These are phyloP conservation scores for Teleogryllus oceanicus DNA, from an alignment of 2,888 invertebrate species.

Conservation along the genomic window DNA sequence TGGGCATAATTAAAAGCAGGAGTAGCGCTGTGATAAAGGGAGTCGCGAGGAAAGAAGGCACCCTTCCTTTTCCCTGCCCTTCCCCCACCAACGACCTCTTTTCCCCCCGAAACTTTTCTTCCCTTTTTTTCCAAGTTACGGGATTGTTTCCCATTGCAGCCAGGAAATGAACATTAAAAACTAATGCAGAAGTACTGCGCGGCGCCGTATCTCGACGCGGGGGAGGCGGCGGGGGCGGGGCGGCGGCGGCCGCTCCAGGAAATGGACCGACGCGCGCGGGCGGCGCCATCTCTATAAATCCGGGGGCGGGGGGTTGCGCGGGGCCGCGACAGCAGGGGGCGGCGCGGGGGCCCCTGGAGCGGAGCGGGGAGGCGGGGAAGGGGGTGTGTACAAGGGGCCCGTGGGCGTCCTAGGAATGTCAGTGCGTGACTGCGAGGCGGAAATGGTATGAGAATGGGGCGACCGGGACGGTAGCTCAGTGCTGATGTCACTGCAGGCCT, in stretches of 20 bases:
- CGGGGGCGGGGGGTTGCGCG: neutral
- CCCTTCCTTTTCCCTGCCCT: neutral
- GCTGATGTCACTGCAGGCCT: too few relatives aligned
- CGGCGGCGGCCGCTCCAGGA: neutral
- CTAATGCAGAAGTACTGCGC: constrained; percentile 30
- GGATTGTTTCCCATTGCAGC: constrained; percentile 22
- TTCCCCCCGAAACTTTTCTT: constrained; percentile 22
- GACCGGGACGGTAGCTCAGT: too few relatives aligned
- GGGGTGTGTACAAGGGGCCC: too few relatives aligned
- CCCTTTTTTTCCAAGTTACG: neutral
- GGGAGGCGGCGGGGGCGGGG: neutral
- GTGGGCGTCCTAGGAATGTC: too few relatives aligned
- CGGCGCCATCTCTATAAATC: constrained; percentile 34
- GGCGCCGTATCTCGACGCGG: constrained; percentile 20
- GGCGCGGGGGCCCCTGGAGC: too few relatives aligned
- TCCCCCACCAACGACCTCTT: neutral
- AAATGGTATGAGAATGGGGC: too few relatives aligned
- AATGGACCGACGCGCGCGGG: constrained; percentile 25
- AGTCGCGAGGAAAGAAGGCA: constrained; percentile 3
- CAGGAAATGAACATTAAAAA: constrained; percentile 36
- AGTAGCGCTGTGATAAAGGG: neutral
- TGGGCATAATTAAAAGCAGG: neutral
- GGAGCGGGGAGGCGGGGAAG: too few relatives aligned
- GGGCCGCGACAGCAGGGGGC: too few relatives aligned
- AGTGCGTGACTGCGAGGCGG: too few relatives aligned